Conservation (phyloP, 1,140 invertebrate genomes). For the Dysdera silvatica region DNA sequence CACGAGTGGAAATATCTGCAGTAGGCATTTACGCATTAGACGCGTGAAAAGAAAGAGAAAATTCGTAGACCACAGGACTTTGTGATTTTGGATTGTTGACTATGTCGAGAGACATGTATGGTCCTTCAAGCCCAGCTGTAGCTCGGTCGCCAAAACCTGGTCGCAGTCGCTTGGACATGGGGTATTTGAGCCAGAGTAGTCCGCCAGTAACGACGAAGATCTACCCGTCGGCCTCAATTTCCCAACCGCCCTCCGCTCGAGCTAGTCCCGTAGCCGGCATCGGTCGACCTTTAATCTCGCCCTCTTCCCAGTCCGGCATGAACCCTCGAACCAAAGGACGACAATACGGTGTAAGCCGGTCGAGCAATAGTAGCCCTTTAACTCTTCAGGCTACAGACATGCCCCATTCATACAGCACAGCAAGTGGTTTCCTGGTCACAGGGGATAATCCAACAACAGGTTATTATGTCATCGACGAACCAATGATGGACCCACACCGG, state of each 20-base stretch:
- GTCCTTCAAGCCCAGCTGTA: conserved; percentile 10
- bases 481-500: conserved; percentile 64
- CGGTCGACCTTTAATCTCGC: conserved; percentile 24
- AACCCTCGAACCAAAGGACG: background rate
- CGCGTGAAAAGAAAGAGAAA: too few relatives aligned
- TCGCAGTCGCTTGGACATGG: conserved; percentile 21
- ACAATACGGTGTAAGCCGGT: conserved; percentile 28
- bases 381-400: conserved; percentile 25
- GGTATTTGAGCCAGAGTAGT: background rate
- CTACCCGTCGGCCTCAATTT: conserved; percentile 29
- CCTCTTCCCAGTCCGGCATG: conserved; percentile 4
- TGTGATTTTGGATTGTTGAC: too few relatives aligned
- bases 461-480: conserved; percentile 40
- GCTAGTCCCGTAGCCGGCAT: conserved; percentile 25
- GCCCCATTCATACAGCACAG: conserved; percentile 27
- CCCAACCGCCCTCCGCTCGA: conserved; percentile 32
- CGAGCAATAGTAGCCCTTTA: conserved; percentile 34
- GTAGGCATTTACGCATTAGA: too few relatives aligned
- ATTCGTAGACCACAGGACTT: too few relatives aligned
- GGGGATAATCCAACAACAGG: too few relatives aligned
- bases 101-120: conserved; percentile 25
- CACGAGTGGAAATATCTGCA: too few relatives aligned
- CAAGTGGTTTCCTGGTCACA: conserved; percentile 21
- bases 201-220: conserved; percentile 19
- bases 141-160: conserved; percentile 18